Evolutionary conservation across 2,888 invertebrate species (phyloP).

Genomic region (Stenodera caucasica): DNA sequence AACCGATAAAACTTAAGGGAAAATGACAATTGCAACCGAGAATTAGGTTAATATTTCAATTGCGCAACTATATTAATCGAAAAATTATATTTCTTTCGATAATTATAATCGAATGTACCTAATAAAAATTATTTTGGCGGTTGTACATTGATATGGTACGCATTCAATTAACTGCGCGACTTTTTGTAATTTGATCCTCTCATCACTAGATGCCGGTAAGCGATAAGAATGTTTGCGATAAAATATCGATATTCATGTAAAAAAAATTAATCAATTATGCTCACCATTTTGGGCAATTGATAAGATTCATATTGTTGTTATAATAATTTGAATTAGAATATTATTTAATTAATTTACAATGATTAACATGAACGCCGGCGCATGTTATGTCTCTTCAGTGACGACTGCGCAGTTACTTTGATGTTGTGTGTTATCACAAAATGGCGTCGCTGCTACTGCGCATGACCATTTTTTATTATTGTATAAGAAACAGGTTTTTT

Average conservation of each 20-base stretch:
- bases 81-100: too few species aligned
- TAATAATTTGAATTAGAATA: not conserved
- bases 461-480: conserved; percentile 6
- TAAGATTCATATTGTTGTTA: too few species aligned
- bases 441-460: conserved; percentile 12
- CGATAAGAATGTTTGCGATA: too few species aligned
- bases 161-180: not conserved
- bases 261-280: too few species aligned
- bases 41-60: too few species aligned
- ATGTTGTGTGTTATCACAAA: not conserved
- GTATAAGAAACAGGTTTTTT: conserved; percentile 5
- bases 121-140: not conserved
- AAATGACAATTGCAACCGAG: too few species aligned
- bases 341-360: not conserved
- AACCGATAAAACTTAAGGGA: too few species aligned
- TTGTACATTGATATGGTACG: not conserved
- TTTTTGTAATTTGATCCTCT: not conserved
- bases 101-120: too few species aligned
- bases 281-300: too few species aligned
- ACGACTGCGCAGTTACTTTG: not conserved
- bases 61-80: too few species aligned
- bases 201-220: not conserved
- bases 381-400: not conserved
- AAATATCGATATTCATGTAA: too few species aligned
- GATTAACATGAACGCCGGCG: conserved; percentile 2